Conservation (phyloP, 2,113 vertebrate genomes). For the Cyanocitta stelleri region DNA sequence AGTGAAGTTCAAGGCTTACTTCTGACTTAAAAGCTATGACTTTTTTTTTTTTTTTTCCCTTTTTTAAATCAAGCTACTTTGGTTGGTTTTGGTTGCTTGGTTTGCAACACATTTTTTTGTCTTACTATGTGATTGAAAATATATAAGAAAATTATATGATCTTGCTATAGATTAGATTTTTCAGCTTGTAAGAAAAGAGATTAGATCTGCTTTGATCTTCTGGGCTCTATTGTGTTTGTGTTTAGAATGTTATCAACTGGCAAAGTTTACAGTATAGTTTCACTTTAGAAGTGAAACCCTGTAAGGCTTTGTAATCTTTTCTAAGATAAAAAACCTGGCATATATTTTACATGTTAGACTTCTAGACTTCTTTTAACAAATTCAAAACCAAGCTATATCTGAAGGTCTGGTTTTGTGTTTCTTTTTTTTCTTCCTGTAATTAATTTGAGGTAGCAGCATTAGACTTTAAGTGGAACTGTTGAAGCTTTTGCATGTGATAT, state of each 20-base stretch:
- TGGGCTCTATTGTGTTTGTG: neutral
- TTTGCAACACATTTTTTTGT: neutral
- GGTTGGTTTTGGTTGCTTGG: neutral
- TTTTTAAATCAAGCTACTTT: neutral
- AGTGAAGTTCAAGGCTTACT: neutral
- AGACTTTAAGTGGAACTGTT: neutral
- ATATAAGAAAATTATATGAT: neutral
- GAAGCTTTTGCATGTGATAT: neutral
- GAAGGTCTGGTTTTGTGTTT: neutral
- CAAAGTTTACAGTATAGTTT: neutral
- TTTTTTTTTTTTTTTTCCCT: neutral
- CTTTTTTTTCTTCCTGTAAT: neutral
- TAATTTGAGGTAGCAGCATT: neutral
- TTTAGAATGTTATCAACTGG: neutral
- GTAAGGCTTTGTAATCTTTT: neutral
- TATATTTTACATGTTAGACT: neutral
- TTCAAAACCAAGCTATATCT: neutral
- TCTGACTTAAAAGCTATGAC: neutral
- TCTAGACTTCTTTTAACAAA: neutral
- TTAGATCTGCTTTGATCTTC: neutral
- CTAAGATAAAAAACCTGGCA: neutral
- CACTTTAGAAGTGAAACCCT: neutral
- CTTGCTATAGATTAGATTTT: neutral
- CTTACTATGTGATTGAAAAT: neutral
- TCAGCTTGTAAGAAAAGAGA: neutral